Percentiles rank a stretch among this genome's conserved stretches.
phyloP scores from a whole-genome alignment of 2,888 invertebrate species.

The Meandrusa payeni region DNA sequence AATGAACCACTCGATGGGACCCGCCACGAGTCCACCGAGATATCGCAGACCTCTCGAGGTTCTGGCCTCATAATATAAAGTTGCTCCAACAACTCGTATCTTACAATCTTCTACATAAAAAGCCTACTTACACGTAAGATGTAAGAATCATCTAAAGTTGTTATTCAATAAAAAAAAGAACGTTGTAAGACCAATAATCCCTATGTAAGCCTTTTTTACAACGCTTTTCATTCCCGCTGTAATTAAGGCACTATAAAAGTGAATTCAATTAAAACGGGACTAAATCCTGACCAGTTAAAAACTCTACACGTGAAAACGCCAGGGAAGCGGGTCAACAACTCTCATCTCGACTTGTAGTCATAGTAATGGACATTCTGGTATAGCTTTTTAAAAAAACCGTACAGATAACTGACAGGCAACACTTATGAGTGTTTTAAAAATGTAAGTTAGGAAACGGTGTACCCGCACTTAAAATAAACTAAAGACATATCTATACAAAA shows the following conservation, averaged over 20 bases:
- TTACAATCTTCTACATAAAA: neutral
- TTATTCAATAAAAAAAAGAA: too few species aligned
- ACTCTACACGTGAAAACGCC: slow-evolving; percentile 10
- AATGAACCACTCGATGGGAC: slow-evolving; percentile 64
- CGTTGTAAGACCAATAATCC: too few species aligned
- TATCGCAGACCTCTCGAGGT: slow-evolving; percentile 28
- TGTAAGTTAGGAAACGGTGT: too few species aligned
- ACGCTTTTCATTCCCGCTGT: neutral
- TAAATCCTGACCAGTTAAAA: slow-evolving; percentile 14
- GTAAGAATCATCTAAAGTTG: too few species aligned
- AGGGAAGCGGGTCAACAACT: slow-evolving; percentile 12
- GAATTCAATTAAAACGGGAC: slow-evolving; percentile 7
- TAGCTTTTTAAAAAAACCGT: too few species aligned
- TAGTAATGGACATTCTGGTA: slow-evolving; percentile 14
- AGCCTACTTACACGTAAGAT: too few species aligned
- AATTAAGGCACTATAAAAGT: neutral
- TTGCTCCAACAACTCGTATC: neutral
- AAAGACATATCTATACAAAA: too few species aligned
- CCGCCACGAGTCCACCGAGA: slow-evolving; percentile 29
- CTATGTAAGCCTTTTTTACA: too few species aligned
- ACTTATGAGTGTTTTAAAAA: too few species aligned
- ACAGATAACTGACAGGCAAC: too few species aligned
- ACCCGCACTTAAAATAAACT: too few species aligned
- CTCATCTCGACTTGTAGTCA: neutral
- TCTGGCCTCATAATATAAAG: slow-evolving; percentile 16